A percentile compares a stretch with the other conserved stretches of the same genome.
Evolutionary conservation across 2,113 vertebrate genomes (phyloP).

Genomic region (Chelonoidis abingdonii): DNA sequence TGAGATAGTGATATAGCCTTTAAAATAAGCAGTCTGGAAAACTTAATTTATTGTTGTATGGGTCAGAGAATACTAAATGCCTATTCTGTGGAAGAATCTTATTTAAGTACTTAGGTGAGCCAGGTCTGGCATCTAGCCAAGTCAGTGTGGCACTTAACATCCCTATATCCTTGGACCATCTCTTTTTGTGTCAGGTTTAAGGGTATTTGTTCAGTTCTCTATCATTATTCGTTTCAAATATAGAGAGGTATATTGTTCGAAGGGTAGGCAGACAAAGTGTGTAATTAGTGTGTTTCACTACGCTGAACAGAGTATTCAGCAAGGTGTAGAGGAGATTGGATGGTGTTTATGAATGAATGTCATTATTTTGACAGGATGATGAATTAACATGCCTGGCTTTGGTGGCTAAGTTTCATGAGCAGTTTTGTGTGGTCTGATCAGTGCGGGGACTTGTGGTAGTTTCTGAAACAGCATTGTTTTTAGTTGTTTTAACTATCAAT

Average conservation of each 20-base stretch:
- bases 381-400: constrained; percentile 72
- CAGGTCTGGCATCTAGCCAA: not conserved
- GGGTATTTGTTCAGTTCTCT: not conserved
- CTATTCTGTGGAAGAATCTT: not conserved
- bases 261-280: constrained; percentile 56
- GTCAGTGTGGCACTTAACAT: not conserved
- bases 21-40: not conserved
- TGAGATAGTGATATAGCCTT: not conserved
- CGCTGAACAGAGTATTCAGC: constrained; percentile 74
- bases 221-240: constrained; percentile 56
- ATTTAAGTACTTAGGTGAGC: not conserved
- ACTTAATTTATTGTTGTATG: not conserved
- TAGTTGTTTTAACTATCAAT: not conserved
- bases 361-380: constrained; percentile 91
- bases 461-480: not conserved
- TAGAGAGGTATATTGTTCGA: not conserved
- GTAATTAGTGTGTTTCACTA: constrained; percentile 76
- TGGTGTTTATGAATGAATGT: constrained; percentile 89
- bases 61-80: not conserved
- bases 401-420: constrained; percentile 76
- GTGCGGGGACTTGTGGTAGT: constrained; percentile 71
- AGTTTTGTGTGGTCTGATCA: constrained; percentile 82
- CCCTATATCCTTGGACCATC: not conserved
- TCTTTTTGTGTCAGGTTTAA: not conserved
- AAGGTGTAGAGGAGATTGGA: constrained; percentile 84